phyloP scores from a whole-genome alignment of 1,140 invertebrate genomes.

The Glossosoma conforme region DNA sequence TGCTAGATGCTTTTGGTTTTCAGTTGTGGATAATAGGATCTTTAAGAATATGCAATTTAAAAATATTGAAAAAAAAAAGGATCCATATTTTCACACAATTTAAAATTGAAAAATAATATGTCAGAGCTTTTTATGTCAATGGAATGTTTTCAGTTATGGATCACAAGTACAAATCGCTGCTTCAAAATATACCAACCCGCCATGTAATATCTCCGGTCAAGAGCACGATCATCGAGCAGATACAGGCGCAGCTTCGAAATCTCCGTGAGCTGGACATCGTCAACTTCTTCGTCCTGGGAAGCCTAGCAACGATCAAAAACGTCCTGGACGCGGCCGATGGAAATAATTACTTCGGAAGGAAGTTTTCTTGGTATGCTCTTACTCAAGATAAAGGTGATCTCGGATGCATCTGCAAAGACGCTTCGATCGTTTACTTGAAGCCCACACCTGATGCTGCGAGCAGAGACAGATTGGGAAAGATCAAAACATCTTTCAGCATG shows the following conservation, averaged over 20 bases:
- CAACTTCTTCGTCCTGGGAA: slow-evolving; percentile 80
- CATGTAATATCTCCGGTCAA: slow-evolving; percentile 72
- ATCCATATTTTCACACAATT: no score
- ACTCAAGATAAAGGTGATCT: slow-evolving; percentile 63
- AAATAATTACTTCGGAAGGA: slow-evolving; percentile 49
- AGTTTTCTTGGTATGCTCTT: slow-evolving; percentile 53
- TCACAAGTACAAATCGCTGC: slow-evolving; percentile 84
- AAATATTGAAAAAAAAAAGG: no score
- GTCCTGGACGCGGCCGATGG: slow-evolving; percentile 58
- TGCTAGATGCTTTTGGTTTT: no score
- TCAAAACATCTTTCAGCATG: slow-evolving; percentile 64
- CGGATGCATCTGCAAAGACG: slow-evolving; percentile 63
- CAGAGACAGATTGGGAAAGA: slow-evolving; percentile 58
- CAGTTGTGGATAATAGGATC: no score
- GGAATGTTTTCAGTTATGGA: slow-evolving; percentile 71
- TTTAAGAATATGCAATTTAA: slow-evolving; percentile 2
- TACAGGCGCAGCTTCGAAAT: slow-evolving; percentile 61
- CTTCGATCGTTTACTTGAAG: slow-evolving; percentile 62
- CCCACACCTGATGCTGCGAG: slow-evolving; percentile 57
- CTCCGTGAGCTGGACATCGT: slow-evolving; percentile 78
- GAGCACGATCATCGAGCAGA: slow-evolving; percentile 45
- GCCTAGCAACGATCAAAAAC: slow-evolving; percentile 61
- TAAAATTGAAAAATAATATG: no score
- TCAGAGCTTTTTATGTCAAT: no score
- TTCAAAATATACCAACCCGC: slow-evolving; percentile 81